A percentile compares a stretch with the other conserved stretches of the same genome.
These are phyloP conservation scores for Agonopterix alstromeriana DNA, from an alignment of 2,888 invertebrate species.

Conservation along the genomic window DNA sequence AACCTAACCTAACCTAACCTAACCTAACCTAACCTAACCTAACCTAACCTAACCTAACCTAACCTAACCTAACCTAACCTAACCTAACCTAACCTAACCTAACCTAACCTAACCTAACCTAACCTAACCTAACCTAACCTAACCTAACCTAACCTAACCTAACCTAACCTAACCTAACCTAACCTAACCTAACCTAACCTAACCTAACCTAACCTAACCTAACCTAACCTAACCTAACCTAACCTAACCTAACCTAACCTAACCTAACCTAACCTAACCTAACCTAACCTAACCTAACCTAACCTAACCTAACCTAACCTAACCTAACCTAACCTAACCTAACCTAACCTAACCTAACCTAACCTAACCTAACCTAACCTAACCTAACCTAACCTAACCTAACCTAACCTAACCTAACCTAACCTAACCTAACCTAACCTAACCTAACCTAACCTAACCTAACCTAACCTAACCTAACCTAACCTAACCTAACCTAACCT, in stretches of 20 bases:
- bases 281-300: conserved; percentile 14
- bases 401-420: no score
- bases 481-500: no score
- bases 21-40: conserved; percentile 20
- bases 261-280: conserved; percentile 20
- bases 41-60: conserved; percentile 16
- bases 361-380: no score
- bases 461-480: no score
- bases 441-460: no score
- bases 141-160: conserved; percentile 12
- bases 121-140: conserved; percentile 20
- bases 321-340: no score
- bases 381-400: no score
- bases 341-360: no score
- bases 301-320: no score
- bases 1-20: conserved; percentile 17
- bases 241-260: conserved; percentile 12
- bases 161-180: conserved; percentile 20
- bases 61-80: conserved; percentile 20
- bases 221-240: conserved; percentile 20
- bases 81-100: conserved; percentile 16
- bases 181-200: conserved; percentile 15
- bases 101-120: conserved; percentile 17
- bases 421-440: no score
- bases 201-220: conserved; percentile 17